Evolutionary conservation across 2,797 vertebrate genomes (phyloP).

Genomic region (Spinus pinus): DNA sequence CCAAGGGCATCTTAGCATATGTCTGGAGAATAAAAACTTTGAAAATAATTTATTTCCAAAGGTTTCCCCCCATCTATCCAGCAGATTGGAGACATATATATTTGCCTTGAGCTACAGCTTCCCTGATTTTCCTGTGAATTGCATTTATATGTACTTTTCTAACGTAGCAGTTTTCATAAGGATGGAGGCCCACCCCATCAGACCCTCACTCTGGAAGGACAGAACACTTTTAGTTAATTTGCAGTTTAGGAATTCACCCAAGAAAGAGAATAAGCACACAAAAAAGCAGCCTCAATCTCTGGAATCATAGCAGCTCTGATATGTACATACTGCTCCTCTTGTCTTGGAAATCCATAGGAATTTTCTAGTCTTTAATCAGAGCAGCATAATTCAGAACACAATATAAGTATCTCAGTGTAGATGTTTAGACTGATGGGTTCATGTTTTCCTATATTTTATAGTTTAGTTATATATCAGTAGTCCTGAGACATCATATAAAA

Average conservation of each 20-base stretch:
- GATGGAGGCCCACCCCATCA: background rate
- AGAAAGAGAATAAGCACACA: background rate
- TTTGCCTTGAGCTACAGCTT: background rate
- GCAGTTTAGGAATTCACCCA: background rate
- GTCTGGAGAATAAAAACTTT: slow-evolving; percentile 30
- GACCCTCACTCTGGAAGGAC: background rate
- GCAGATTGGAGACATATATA: background rate
- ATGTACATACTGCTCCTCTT: background rate
- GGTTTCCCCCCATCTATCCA: background rate
- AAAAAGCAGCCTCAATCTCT: background rate
- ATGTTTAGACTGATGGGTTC: background rate
- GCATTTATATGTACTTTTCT: background rate
- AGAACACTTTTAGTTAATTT: background rate
- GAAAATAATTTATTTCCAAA: background rate
- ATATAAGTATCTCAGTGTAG: background rate
- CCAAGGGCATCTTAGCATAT: background rate
- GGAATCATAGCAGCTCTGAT: background rate
- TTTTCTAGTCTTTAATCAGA: background rate
- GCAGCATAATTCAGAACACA: background rate
- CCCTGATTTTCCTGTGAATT: background rate
- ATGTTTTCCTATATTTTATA: background rate
- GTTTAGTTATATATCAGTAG: background rate
- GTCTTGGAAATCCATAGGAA: background rate
- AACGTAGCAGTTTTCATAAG: background rate
- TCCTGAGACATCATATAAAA: background rate